Percentiles rank a stretch among this genome's conserved stretches.
Evolutionary conservation across 2,888 invertebrate species (phyloP).

Genomic region (Gasteruption jaculator): DNA sequence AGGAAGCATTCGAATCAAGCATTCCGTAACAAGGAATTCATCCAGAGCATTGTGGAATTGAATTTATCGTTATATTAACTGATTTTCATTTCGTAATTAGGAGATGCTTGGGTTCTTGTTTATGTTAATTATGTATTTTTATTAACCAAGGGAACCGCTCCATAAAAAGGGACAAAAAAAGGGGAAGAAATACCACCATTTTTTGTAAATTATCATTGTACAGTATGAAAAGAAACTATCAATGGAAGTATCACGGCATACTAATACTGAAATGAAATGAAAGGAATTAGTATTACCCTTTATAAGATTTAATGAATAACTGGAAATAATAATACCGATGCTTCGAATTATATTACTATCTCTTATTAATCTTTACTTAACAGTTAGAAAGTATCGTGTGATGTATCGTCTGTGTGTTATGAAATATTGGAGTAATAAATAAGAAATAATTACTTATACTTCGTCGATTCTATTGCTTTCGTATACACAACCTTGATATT

Average conservation of each 20-base stretch:
- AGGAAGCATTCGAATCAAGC: no score
- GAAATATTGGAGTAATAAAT: slow-evolving; percentile 43
- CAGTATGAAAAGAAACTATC: slow-evolving; percentile 29
- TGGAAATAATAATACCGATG: no score
- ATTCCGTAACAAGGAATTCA: no score
- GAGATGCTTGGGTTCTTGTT: slow-evolving; percentile 15
- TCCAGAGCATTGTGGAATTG: neutral
- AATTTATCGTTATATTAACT: neutral
- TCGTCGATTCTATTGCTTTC: slow-evolving; percentile 5
- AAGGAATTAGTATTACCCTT: slow-evolving; percentile 31
- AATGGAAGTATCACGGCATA: slow-evolving; percentile 20
- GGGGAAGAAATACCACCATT: slow-evolving; percentile 14
- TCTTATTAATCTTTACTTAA: slow-evolving; percentile 39
- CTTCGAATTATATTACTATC: slow-evolving; percentile 37
- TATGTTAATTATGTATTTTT: no score
- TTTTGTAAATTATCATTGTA: slow-evolving; percentile 38
- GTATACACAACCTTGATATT: no score
- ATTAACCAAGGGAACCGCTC: no score
- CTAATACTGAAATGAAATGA: slow-evolving; percentile 24
- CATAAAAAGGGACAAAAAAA: no score
- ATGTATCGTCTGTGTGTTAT: slow-evolving; percentile 47
- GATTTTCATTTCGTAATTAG: neutral
- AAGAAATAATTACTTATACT: slow-evolving; percentile 30
- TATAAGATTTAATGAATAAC: slow-evolving; percentile 36
- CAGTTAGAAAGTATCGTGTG: slow-evolving; percentile 43